Conservation (phyloP, 1,140 invertebrate species). For the Drosophila truncata region DNA sequence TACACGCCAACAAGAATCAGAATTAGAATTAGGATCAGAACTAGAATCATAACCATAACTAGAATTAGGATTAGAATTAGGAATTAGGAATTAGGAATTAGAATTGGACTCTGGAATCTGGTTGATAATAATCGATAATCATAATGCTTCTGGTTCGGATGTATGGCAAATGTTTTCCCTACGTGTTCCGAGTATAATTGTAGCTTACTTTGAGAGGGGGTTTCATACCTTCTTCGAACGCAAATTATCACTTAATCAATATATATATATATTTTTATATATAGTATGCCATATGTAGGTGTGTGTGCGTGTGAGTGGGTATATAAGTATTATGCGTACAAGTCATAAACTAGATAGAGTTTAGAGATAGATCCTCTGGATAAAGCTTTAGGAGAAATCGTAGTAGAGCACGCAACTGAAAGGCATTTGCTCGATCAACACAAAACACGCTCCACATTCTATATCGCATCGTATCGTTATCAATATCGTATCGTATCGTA, state of each 20-base stretch:
- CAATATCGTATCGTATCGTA: conserved; percentile 20
- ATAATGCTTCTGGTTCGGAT: conserved; percentile 58
- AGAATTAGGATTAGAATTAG: conserved; percentile 42
- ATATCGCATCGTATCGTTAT: conserved; percentile 27
- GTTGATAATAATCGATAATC: conserved; percentile 52
- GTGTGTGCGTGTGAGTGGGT: conserved; percentile 57
- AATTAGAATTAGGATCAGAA: conserved; percentile 64
- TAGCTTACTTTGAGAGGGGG: conserved; percentile 66
- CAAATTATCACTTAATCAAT: conserved; percentile 83
- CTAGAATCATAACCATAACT: conserved; percentile 55
- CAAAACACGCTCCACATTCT: conserved; percentile 22
- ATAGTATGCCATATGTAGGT: conserved; percentile 76
- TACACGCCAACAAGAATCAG: conserved; percentile 71
- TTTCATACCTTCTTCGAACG: conserved; percentile 31
- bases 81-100: conserved; percentile 40
- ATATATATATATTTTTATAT: conserved; percentile 55
- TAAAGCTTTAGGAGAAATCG: conserved; percentile 62
- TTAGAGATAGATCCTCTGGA: conserved; percentile 58
- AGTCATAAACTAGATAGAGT: conserved; percentile 69
- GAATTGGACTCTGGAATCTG: conserved; percentile 37
- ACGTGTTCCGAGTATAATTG: conserved; percentile 64
- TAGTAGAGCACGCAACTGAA: conserved; percentile 61
- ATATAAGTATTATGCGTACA: conserved; percentile 67
- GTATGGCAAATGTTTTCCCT: conserved; percentile 65
- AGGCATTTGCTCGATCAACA: conserved; percentile 41